Evolutionary conservation across 2,888 invertebrate species (phyloP).

Genomic region (Smittia aterrima): DNA sequence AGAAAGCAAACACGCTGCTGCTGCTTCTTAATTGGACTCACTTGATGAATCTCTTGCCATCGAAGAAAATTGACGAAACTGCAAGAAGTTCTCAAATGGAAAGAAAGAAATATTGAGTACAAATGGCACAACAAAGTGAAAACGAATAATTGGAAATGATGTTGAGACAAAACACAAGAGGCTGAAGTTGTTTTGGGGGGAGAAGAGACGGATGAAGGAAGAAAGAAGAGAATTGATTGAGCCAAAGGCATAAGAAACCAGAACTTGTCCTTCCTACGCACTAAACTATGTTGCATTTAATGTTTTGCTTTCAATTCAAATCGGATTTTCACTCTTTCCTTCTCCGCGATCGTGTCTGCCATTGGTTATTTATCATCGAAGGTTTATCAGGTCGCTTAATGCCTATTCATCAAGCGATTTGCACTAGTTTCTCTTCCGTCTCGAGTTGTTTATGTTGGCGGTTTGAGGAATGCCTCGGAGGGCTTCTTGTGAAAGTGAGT

Average conservation of each 20-base stretch:
- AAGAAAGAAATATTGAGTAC: background rate
- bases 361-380: background rate
- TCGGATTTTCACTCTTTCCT: background rate
- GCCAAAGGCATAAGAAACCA: background rate
- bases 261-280: slow-evolving; percentile 38
- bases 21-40: slow-evolving; percentile 1
- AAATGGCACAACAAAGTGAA: background rate
- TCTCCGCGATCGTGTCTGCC: background rate
- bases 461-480: no score
- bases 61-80: background rate
- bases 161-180: slow-evolving; percentile 17
- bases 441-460: background rate
- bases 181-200: background rate
- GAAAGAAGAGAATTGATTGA: slow-evolving; percentile 2
- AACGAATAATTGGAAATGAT: slow-evolving; percentile 10
- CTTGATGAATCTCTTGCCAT: background rate
- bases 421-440: background rate
- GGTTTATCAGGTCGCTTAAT: background rate
- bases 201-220: background rate
- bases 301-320: background rate
- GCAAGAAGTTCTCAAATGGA: background rate
- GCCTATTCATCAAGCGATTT: background rate
- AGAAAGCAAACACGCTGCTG: background rate
- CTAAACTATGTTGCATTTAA: slow-evolving; percentile 24
- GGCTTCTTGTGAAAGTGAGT: background rate